phyloP scores from a whole-genome alignment of 2,113 vertebrate genomes.

The Cepphus grylle region DNA sequence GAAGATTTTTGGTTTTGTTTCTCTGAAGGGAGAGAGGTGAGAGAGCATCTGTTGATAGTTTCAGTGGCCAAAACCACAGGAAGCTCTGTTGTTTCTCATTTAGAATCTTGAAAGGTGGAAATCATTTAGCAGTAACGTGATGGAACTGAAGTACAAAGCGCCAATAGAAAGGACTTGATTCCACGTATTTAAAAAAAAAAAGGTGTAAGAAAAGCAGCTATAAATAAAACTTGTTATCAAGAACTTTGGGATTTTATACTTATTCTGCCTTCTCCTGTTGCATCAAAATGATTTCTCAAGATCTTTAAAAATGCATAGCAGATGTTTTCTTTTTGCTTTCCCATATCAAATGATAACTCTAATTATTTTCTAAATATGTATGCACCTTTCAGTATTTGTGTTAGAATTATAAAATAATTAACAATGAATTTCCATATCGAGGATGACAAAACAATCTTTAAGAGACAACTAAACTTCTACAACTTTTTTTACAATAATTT shows the following conservation, averaged over 20 bases:
- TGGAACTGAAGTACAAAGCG: background rate
- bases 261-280: background rate
- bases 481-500: background rate
- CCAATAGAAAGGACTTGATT: background rate
- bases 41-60: no score
- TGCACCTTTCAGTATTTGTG: background rate
- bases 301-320: background rate
- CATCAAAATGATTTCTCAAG: background rate
- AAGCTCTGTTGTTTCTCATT: background rate
- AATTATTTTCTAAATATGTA: background rate
- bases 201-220: background rate
- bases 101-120: background rate
- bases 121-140: background rate
- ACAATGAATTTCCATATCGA: background rate
- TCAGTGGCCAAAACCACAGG: no score
- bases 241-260: background rate
- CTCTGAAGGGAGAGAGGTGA: background rate
- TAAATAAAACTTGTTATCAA: background rate
- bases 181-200: background rate
- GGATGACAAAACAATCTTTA: background rate
- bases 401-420: background rate
- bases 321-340: background rate
- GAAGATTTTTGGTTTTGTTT: background rate
- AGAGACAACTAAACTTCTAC: background rate
- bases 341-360: background rate